Conservation (phyloP, 2,113 vertebrate genomes). For the Corythaeola cristata region DNA sequence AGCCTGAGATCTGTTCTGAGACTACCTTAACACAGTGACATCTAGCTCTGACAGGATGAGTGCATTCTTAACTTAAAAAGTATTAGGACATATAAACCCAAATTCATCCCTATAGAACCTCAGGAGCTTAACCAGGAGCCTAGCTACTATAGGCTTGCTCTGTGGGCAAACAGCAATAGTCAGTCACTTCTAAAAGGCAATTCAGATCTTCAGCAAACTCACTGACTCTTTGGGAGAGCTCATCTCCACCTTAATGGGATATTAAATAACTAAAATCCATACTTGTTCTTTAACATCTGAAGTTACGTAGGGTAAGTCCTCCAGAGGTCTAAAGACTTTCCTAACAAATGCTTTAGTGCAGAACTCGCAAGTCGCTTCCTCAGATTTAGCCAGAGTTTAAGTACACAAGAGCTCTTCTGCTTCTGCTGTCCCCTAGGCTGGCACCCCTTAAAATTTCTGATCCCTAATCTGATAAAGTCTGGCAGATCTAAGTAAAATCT, state of each 20-base stretch:
- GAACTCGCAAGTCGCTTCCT: neutral
- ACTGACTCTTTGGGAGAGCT: neutral
- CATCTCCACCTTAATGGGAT: neutral
- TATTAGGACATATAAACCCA: neutral
- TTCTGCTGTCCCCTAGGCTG: neutral
- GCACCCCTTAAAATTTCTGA: neutral
- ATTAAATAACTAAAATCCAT: neutral
- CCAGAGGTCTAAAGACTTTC: neutral
- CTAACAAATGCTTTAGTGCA: neutral
- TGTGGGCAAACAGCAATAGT: neutral
- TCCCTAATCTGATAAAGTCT: neutral
- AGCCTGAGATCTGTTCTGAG: neutral
- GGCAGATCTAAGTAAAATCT: neutral
- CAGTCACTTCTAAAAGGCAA: neutral
- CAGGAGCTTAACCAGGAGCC: neutral
- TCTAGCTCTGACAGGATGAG: neutral
- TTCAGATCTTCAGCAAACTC: neutral
- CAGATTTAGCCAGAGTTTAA: neutral
- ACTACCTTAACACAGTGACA: neutral
- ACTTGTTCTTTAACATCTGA: neutral
- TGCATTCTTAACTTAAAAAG: neutral
- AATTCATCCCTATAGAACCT: neutral
- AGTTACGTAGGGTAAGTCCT: neutral
- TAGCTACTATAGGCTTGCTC: neutral
- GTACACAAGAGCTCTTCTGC: neutral